Evolutionary conservation across 1,140 invertebrate species (phyloP).

Genomic region (Aphis gossypii): DNA sequence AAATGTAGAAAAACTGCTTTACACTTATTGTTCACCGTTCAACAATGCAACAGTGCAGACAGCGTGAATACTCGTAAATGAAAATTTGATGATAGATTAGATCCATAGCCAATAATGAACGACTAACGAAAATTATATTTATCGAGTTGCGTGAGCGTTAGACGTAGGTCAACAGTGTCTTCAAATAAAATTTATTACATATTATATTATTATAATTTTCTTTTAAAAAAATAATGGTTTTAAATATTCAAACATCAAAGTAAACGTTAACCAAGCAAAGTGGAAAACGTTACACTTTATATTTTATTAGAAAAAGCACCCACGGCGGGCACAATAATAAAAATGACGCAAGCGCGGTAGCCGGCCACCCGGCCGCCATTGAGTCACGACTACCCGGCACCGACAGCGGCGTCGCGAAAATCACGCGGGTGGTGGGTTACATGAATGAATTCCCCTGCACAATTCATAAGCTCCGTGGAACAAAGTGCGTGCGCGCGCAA

Average conservation of each 20-base stretch:
- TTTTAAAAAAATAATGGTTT: background rate
- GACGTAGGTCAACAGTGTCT: background rate
- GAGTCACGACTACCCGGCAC: background rate
- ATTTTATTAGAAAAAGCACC: background rate
- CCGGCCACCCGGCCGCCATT: background rate
- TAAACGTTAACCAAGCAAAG: background rate
- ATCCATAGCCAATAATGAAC: too few species aligned
- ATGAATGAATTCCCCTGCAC: constrained; percentile 52
- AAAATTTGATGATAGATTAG: too few species aligned
- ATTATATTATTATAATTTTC: background rate
- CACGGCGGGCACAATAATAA: background rate
- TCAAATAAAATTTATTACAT: too few species aligned
- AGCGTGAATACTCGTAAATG: too few species aligned
- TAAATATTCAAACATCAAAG: background rate
- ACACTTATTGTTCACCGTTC: background rate
- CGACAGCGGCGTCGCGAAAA: background rate
- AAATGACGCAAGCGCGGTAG: background rate
- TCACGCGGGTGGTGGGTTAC: background rate
- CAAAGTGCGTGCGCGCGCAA: background rate
- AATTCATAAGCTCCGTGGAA: constrained; percentile 40
- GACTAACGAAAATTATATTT: too few species aligned
- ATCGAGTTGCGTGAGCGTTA: background rate
- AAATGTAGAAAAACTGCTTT: background rate
- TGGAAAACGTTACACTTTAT: background rate
- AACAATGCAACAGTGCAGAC: too few species aligned